Conservation (phyloP, 2,797 vertebrate genomes). For the Siniperca scherzeri region DNA sequence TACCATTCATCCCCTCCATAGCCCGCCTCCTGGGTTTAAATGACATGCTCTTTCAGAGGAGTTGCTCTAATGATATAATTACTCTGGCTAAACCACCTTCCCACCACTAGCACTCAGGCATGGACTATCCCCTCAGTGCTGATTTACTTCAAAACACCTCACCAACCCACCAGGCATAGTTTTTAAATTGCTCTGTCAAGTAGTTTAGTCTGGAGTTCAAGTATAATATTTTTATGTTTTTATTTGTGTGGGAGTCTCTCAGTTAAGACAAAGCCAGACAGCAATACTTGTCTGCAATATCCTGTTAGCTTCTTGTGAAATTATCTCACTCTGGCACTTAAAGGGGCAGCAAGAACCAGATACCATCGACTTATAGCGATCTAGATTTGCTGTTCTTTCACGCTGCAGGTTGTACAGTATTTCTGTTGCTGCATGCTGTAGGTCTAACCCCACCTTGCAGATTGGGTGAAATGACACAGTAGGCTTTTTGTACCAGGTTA, state of each 20-base stretch:
- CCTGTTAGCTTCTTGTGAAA: conserved; percentile 34
- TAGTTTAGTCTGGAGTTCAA: conserved; percentile 47
- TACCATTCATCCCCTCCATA: conserved; percentile 73
- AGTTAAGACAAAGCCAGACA: conserved; percentile 28
- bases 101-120: conserved; percentile 47
- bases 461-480: conserved; percentile 51
- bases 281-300: conserved; percentile 36
- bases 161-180: conserved; percentile 33
- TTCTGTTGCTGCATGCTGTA: conserved; percentile 37
- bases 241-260: conserved; percentile 32
- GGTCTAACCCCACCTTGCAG: conserved; percentile 54
- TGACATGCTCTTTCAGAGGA: conserved; percentile 78
- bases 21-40: conserved; percentile 76
- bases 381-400: background rate
- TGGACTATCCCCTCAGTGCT: conserved; percentile 54
- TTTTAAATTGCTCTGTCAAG: conserved; percentile 39
- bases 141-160: conserved; percentile 63
- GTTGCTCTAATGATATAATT: conserved; percentile 83
- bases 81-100: conserved; percentile 72
- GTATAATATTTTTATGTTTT: conserved; percentile 48
- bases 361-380: background rate
- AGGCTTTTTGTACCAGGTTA: conserved; percentile 63
- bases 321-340: conserved; percentile 11
- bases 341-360: conserved; percentile 14
- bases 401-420: conserved; percentile 36